A percentile compares a stretch with the other conserved stretches of the same genome.
Conservation (phyloP, 2,888 invertebrate species). For the Neoitamus cyanurus region DNA sequence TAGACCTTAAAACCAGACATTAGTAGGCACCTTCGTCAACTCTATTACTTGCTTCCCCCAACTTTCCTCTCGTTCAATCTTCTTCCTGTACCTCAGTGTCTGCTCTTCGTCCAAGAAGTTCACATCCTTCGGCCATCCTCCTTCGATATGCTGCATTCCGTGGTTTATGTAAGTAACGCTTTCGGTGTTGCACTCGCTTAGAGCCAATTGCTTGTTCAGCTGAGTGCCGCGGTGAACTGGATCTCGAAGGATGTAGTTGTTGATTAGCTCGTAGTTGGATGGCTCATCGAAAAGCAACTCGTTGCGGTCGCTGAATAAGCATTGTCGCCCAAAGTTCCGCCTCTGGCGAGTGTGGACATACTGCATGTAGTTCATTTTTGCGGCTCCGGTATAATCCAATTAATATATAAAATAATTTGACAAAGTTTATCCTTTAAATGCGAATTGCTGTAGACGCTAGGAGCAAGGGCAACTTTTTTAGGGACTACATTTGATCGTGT, state of each 20-base stretch:
- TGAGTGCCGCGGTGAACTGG: constrained; percentile 73
- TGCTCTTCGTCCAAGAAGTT: constrained; percentile 76
- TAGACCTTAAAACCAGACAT: neutral
- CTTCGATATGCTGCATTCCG: constrained; percentile 80
- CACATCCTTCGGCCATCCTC: constrained; percentile 86
- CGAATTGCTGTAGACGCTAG: neutral
- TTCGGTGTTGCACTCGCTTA: constrained; percentile 60
- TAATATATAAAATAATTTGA: neutral
- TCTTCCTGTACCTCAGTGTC: constrained; percentile 78
- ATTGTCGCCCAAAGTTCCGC: constrained; percentile 78
- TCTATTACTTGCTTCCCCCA: constrained; percentile 75
- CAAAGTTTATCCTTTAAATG: neutral
- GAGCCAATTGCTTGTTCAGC: constrained; percentile 67
- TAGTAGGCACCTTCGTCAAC: constrained; percentile 65
- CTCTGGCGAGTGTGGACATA: constrained; percentile 68
- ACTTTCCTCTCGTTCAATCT: constrained; percentile 81
- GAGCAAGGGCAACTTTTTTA: neutral
- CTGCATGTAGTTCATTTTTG: constrained; percentile 54
- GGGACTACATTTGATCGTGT: neutral
- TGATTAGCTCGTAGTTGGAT: constrained; percentile 68
- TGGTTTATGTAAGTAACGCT: constrained; percentile 61
- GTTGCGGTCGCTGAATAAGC: constrained; percentile 75
- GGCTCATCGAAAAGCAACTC: constrained; percentile 74
- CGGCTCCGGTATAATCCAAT: neutral
- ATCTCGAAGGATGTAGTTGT: constrained; percentile 70